phyloP scores from a whole-genome alignment of 92 coral and sea anemone species.

The Pocillopora meandrina region DNA sequence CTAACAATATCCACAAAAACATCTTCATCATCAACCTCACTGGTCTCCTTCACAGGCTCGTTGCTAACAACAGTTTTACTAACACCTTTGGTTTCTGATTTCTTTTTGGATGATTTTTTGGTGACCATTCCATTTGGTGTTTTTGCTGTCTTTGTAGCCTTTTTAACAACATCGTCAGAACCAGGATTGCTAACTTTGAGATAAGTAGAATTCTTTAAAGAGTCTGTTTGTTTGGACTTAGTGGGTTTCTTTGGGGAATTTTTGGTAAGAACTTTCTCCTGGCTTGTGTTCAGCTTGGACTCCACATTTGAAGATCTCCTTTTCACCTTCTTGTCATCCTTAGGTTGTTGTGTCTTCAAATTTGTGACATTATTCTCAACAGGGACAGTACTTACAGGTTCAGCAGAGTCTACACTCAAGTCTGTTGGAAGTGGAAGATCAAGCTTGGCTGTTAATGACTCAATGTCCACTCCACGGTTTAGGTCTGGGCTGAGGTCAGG shows the following conservation, averaged over 20 bases:
- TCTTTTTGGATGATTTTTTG: conserved; percentile 35
- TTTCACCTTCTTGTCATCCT: conserved; percentile 43
- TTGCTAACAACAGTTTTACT: not conserved
- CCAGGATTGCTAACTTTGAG: not conserved
- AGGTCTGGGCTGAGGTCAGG: conserved; percentile 30
- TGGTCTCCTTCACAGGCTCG: conserved; percentile 23
- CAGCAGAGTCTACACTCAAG: not conserved
- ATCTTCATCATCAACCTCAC: conserved; percentile 79
- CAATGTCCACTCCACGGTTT: conserved; percentile 38
- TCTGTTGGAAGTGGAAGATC: conserved; percentile 15
- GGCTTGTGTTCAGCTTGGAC: conserved; percentile 10
- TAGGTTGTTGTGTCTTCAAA: conserved; percentile 38
- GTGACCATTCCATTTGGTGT: conserved; percentile 11
- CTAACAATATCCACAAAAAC: conserved; percentile 72
- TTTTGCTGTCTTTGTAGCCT: conserved; percentile 43
- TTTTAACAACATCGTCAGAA: conserved; percentile 33
- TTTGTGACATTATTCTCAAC: not conserved
- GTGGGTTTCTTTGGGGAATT: conserved; percentile 33
- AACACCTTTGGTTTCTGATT: conserved; percentile 23
- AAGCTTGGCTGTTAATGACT: conserved; percentile 35
- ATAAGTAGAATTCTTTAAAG: not conserved
- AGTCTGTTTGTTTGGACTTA: conserved; percentile 47
- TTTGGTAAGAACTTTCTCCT: conserved; percentile 40
- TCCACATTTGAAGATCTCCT: conserved; percentile 28
- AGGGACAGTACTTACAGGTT: conserved; percentile 5